These are phyloP conservation scores for Rissa tridactyla DNA, from an alignment of 2,113 vertebrate genomes.

Conservation along the genomic window DNA sequence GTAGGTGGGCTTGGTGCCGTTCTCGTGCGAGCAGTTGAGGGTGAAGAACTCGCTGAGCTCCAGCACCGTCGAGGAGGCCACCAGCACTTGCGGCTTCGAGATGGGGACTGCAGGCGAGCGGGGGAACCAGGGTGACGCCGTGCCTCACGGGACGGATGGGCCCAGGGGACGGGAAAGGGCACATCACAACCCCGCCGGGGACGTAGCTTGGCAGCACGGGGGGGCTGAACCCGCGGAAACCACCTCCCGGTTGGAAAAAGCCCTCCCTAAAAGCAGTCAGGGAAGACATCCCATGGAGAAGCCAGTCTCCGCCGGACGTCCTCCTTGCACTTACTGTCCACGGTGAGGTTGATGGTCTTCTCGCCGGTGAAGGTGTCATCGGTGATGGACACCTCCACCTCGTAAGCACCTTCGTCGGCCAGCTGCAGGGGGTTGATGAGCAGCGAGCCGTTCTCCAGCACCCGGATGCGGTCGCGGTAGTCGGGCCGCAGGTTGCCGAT, in stretches of 20 bases:
- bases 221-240: neutral
- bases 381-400: conserved; percentile 96
- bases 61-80: conserved; percentile 85
- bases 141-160: rapidly evolving
- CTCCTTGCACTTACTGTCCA: conserved; percentile 82
- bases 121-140: neutral
- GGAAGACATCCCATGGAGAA: neutral
- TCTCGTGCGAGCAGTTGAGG: conserved; percentile 91
- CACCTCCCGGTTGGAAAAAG: neutral
- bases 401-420: conserved; percentile 88
- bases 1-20: conserved; percentile 89
- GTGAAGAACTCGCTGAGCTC: conserved; percentile 89
- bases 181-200: neutral
- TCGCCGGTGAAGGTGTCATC: conserved; percentile 92
- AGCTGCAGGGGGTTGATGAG: conserved; percentile 89
- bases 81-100: conserved; percentile 84
- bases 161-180: neutral
- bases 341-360: conserved; percentile 90
- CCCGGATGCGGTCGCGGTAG: conserved; percentile 89
- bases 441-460: conserved; percentile 92
- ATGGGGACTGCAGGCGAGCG: conserved; percentile 78
- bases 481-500: conserved; percentile 89
- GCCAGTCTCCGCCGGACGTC: neutral
- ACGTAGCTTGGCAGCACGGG: too few species aligned
- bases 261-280: neutral